Evolutionary conservation across 2,797 vertebrate genomes (phyloP).

Genomic region (Anas capensis): DNA sequence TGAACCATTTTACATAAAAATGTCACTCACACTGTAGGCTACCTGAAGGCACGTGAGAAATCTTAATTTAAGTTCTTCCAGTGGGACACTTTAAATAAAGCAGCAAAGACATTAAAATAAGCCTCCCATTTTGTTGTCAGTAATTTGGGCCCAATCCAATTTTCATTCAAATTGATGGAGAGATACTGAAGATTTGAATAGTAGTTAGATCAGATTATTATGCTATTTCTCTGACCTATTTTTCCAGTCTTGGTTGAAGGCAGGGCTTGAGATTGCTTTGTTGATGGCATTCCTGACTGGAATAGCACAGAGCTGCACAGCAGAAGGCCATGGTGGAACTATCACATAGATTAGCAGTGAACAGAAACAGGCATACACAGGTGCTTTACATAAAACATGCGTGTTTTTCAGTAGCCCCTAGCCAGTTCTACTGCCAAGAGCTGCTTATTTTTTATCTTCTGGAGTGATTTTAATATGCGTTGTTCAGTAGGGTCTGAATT

Average conservation of each 20-base stretch:
- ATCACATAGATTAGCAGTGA: neutral
- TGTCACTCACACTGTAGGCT: neutral
- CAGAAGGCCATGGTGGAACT: neutral
- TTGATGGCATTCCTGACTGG: neutral
- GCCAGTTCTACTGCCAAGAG: neutral
- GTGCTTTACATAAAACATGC: accelerated
- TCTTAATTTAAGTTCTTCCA: neutral
- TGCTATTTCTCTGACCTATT: neutral
- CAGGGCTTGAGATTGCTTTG: neutral
- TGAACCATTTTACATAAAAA: neutral
- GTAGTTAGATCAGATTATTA: constrained; percentile 12
- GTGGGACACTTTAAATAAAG: neutral
- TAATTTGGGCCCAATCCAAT: neutral
- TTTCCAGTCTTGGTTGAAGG: constrained; percentile 1
- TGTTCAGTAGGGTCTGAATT: neutral
- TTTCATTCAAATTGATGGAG: neutral
- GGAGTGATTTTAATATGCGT: neutral
- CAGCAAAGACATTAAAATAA: neutral
- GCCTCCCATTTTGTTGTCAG: neutral
- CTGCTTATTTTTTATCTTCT: neutral
- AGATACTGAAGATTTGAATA: neutral
- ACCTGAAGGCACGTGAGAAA: neutral
- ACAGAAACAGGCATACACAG: neutral
- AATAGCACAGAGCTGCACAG: neutral
- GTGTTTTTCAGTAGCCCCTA: neutral